These are phyloP conservation scores for Pipistrellus pygmaeus DNA, from an alignment of 2,797 vertebrate genomes.

Conservation along the genomic window DNA sequence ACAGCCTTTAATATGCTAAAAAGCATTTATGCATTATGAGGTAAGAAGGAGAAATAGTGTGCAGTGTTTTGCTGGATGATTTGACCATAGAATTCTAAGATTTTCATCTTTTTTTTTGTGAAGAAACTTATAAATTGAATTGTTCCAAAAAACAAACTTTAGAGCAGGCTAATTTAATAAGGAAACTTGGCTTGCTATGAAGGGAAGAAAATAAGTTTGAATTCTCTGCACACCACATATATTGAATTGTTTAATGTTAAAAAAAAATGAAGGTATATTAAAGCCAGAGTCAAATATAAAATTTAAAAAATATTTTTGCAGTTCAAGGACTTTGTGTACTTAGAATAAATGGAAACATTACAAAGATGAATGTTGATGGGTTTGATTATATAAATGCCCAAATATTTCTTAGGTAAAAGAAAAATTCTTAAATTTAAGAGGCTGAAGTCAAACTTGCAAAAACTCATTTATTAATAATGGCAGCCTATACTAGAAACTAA, in stretches of 20 bases:
- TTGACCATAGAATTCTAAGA: background rate
- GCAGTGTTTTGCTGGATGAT: background rate
- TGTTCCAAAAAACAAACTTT: background rate
- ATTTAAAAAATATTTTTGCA: background rate
- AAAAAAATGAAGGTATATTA: background rate
- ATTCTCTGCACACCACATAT: background rate
- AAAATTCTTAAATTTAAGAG: background rate
- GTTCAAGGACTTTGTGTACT: background rate
- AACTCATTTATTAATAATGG: background rate
- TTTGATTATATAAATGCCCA: background rate
- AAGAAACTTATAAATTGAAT: background rate
- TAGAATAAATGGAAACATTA: conserved; percentile 1
- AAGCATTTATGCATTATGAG: background rate
- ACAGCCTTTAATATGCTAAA: background rate
- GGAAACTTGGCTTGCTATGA: background rate
- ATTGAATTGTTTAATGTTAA: background rate
- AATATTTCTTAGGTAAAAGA: conserved; percentile 8
- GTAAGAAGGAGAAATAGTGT: background rate
- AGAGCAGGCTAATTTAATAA: background rate
- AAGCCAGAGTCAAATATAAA: background rate
- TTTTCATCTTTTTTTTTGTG: background rate
- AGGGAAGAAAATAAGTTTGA: background rate
- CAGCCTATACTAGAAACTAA: background rate
- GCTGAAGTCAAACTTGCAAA: background rate
- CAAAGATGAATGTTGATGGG: background rate